These are phyloP conservation scores for Mycteria americana DNA, from an alignment of 2,797 vertebrate genomes.

Conservation along the genomic window DNA sequence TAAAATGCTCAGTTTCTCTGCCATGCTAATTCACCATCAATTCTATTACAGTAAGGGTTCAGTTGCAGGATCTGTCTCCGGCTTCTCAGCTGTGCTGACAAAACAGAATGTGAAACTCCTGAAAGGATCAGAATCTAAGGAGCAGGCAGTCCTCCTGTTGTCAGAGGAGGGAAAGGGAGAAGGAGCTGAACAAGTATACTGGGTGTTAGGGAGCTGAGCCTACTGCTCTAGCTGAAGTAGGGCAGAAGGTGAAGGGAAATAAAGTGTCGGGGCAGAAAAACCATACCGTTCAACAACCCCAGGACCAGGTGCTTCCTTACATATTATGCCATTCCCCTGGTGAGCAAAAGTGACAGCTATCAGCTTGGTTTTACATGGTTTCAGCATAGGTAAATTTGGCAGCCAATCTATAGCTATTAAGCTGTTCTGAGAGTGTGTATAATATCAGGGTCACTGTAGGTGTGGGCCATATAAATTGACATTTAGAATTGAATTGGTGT, in stretches of 20 bases:
- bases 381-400: background rate
- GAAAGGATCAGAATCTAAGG: background rate
- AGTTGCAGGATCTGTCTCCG: background rate
- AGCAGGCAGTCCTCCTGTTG: background rate
- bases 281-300: background rate
- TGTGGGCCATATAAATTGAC: background rate
- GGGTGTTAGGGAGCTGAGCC: background rate
- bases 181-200: background rate
- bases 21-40: background rate
- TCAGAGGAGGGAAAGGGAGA: background rate
- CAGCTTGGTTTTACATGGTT: background rate
- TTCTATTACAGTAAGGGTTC: background rate
- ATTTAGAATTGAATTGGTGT: background rate
- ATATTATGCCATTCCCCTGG: background rate
- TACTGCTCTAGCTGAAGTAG: background rate
- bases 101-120: background rate
- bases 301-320: rapidly evolving
- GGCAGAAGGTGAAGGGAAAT: background rate
- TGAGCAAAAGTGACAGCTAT: background rate
- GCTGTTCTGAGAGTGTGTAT: background rate
- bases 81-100: background rate
- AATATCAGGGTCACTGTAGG: background rate
- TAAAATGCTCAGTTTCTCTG: background rate
- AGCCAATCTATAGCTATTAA: background rate
- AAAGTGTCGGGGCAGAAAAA: background rate